Percentiles rank a stretch among this genome's conserved stretches.
These are phyloP conservation scores for Pseudachorutes palmiensis DNA, from an alignment of 1,140 invertebrate genomes.

Conservation along the genomic window DNA sequence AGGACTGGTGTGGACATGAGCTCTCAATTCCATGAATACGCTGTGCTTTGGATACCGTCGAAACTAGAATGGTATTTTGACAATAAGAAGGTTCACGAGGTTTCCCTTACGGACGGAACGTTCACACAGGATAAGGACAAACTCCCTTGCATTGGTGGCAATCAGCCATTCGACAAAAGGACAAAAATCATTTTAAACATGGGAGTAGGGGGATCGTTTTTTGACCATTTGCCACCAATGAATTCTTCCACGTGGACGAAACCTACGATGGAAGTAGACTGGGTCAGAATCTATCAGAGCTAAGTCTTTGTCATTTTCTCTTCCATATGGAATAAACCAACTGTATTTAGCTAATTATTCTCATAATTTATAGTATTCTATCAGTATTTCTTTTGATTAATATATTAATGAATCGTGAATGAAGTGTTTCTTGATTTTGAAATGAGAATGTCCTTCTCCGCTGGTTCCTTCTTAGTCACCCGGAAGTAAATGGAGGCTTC, in stretches of 20 bases:
- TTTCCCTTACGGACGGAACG: slow-evolving; percentile 20
- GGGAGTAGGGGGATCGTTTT: slow-evolving; percentile 26
- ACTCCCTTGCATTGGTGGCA: slow-evolving; percentile 11
- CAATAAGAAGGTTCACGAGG: slow-evolving; percentile 23
- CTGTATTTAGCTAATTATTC: too few species aligned
- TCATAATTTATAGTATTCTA: too few species aligned
- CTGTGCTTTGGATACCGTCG: slow-evolving; percentile 28
- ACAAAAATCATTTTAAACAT: slow-evolving; percentile 25
- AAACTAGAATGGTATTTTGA: slow-evolving; percentile 34
- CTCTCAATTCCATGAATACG: slow-evolving; percentile 31
- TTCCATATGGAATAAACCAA: too few species aligned
- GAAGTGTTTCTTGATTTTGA: too few species aligned
- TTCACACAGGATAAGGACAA: slow-evolving; percentile 18
- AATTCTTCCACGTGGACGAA: slow-evolving; percentile 19
- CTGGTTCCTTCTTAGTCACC: neutral
- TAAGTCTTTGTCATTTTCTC: too few species aligned
- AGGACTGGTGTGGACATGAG: slow-evolving; percentile 20
- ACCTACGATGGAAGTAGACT: slow-evolving; percentile 27
- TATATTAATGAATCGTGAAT: too few species aligned
- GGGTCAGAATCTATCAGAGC: slow-evolving; percentile 28
- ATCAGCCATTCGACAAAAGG: slow-evolving; percentile 14
- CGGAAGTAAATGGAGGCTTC: neutral
- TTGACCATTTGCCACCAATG: slow-evolving; percentile 5
- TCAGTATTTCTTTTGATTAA: too few species aligned
- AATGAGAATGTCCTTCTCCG: neutral